Percentiles rank a stretch among this genome's conserved stretches.
These are phyloP conservation scores for Barypeithes pellucidus DNA, from an alignment of 2,888 invertebrate genomes.

Conservation along the genomic window DNA sequence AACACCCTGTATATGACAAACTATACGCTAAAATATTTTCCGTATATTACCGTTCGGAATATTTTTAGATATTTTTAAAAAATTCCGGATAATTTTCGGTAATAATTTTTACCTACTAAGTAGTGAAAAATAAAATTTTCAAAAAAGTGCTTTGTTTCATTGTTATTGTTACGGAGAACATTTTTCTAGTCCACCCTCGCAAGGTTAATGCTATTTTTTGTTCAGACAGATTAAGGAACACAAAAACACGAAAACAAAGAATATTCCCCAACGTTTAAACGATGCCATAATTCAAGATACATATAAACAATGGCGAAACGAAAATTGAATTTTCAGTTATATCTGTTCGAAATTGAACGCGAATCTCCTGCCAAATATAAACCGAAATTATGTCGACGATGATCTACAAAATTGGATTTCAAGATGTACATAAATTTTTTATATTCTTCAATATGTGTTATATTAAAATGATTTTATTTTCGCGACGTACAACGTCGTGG, in stretches of 20 bases:
- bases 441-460: constrained; percentile 31
- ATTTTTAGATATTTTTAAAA: too few species aligned
- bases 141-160: too few species aligned
- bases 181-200: too few species aligned
- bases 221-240: background rate
- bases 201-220: background rate
- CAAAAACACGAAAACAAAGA: constrained; percentile 37
- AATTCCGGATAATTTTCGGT: too few species aligned
- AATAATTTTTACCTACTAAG: too few species aligned
- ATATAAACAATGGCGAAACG: constrained; percentile 49
- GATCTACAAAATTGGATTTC: constrained; percentile 47
- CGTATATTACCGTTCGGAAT: too few species aligned
- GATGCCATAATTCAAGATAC: constrained; percentile 45
- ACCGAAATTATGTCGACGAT: constrained; percentile 47
- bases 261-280: constrained; percentile 21
- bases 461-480: constrained; percentile 24
- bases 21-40: too few species aligned
- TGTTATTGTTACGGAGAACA: too few species aligned
- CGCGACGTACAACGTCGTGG: background rate
- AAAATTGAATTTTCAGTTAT: constrained; percentile 47
- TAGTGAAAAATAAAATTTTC: too few species aligned
- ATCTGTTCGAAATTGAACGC: constrained; percentile 40
- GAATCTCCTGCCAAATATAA: constrained; percentile 50
- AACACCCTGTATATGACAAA: too few species aligned
- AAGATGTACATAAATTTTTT: constrained; percentile 43